Percentiles rank a stretch among this genome's conserved stretches.
Evolutionary conservation across 2,888 invertebrate species (phyloP).

Genomic region (Caenorhabditis sulstoni): DNA sequence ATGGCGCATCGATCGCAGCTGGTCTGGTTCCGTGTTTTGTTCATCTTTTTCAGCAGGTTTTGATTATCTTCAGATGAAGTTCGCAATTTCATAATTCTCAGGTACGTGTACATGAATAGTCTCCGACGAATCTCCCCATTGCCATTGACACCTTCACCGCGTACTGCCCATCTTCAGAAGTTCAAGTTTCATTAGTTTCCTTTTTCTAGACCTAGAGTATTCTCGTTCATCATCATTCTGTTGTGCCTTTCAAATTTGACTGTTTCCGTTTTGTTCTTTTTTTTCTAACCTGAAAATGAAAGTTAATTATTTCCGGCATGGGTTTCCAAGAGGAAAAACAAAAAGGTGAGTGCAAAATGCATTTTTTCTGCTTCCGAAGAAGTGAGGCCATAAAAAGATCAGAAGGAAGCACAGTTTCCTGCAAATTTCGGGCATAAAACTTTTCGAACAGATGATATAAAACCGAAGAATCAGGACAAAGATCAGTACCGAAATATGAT

Average conservation of each 20-base stretch:
- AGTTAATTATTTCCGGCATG: background rate
- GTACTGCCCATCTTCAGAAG: constrained; percentile 33
- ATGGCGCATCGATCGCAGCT: constrained; percentile 88
- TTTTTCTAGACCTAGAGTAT: constrained; percentile 11
- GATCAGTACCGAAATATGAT: background rate
- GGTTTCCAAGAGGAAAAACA: background rate
- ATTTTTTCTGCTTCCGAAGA: no score
- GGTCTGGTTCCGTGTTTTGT: constrained; percentile 94
- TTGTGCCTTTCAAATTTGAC: constrained; percentile 36
- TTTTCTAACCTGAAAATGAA: background rate
- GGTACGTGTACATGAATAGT: constrained; percentile 70
- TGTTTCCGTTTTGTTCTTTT: constrained; percentile 13
- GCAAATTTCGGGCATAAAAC: background rate
- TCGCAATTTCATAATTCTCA: constrained; percentile 28
- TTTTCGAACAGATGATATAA: background rate
- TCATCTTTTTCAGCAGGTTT: constrained; percentile 84
- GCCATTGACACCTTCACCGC: constrained; percentile 53
- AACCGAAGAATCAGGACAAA: background rate
- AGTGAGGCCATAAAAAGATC: background rate
- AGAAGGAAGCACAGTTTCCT: background rate
- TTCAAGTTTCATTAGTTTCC: constrained; percentile 45
- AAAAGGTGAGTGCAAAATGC: no score
- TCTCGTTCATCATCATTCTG: constrained; percentile 31
- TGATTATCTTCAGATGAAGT: no score
- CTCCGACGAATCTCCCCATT: constrained; percentile 67